Evolutionary conservation across 2,113 vertebrate genomes (phyloP).

Genomic region (Tonatia bakeri): DNA sequence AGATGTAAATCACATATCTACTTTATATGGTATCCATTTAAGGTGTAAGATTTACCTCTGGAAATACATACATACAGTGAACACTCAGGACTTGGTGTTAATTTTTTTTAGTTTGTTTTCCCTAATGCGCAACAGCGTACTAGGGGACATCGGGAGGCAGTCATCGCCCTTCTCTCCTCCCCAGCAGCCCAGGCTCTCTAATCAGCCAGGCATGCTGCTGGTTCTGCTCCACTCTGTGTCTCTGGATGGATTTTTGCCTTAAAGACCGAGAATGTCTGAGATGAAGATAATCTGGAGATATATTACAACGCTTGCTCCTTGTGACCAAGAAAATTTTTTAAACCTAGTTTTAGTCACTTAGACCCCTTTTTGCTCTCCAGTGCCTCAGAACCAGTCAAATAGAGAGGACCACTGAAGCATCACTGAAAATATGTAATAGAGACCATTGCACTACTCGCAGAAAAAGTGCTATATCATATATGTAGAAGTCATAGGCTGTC

Average conservation of each 20-base stretch:
- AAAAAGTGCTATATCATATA: no score
- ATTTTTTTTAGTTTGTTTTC: no score
- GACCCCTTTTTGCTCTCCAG: background rate
- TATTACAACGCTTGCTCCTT: background rate
- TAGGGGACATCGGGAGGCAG: no score
- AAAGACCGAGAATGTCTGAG: background rate
- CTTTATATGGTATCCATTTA: background rate
- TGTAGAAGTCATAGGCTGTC: background rate
- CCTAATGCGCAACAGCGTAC: background rate
- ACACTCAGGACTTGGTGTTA: background rate
- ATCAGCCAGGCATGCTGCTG: background rate
- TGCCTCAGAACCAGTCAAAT: background rate
- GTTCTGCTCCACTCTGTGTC: background rate
- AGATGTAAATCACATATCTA: background rate
- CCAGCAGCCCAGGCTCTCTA: background rate
- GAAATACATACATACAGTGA: background rate
- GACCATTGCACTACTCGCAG: background rate
- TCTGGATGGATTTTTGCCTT: background rate
- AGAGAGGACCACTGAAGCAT: background rate
- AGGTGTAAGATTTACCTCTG: background rate
- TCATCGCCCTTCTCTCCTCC: background rate
- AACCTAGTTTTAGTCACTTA: background rate
- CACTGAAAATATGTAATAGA: background rate
- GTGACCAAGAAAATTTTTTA: background rate
- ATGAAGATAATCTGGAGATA: background rate